phyloP scores from a whole-genome alignment of 2,888 invertebrate genomes.

The Mallateleia sp. region DNA sequence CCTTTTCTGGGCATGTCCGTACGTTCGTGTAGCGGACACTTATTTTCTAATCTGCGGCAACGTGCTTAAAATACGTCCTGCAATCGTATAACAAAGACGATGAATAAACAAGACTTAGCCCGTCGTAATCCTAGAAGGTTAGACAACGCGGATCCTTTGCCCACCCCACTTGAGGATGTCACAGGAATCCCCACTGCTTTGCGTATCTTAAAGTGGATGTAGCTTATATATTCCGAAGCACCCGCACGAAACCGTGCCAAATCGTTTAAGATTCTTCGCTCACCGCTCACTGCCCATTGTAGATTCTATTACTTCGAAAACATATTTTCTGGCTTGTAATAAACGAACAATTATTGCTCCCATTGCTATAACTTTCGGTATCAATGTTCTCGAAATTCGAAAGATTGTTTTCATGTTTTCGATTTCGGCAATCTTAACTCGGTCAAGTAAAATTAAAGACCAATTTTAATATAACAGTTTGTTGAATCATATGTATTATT shows the following conservation, averaged over 20 bases:
- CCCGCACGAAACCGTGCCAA: conserved; percentile 61
- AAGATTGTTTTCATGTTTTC: not conserved
- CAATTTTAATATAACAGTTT: too few relatives aligned
- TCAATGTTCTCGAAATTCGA: not conserved
- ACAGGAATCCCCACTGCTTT: conserved; percentile 27
- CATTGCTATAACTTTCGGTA: not conserved
- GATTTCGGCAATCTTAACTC: not conserved
- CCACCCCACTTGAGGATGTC: not conserved
- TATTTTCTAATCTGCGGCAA: too few relatives aligned
- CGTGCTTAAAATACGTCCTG: conserved; percentile 43
- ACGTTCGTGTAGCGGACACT: conserved; percentile 25
- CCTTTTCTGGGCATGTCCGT: conserved; percentile 15
- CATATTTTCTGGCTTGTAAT: conserved; percentile 60
- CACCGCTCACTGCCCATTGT: conserved; percentile 40
- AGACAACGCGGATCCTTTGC: conserved; percentile 48
- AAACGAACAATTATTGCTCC: conserved; percentile 52
- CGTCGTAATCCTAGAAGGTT: conserved; percentile 81
- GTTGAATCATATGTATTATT: too few relatives aligned
- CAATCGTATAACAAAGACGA: conserved; percentile 79
- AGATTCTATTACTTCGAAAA: conserved; percentile 59
- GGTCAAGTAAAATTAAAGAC: too few relatives aligned
- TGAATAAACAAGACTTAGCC: conserved; percentile 82
- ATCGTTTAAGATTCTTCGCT: conserved; percentile 66
- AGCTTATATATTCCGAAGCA: conserved; percentile 56
- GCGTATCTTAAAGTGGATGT: conserved; percentile 59